Conservation (phyloP, 2,113 vertebrate genomes). For the Cheirogaleus medius region DNA sequence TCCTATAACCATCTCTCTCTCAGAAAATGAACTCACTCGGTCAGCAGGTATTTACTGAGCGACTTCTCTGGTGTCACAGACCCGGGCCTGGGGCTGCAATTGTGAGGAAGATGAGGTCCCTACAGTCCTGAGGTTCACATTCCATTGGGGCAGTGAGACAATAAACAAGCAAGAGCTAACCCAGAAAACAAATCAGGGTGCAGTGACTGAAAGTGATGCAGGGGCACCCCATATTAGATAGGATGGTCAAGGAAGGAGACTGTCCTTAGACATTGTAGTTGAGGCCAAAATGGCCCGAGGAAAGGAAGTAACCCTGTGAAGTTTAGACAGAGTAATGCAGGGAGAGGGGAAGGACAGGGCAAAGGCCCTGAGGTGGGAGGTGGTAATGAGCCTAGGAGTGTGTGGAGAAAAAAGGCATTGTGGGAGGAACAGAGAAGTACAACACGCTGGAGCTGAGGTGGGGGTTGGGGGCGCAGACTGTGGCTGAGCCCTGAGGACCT, state of each 20-base stretch:
- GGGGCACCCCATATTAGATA: background rate
- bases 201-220: fast-evolving
- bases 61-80: background rate
- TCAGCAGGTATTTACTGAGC: background rate
- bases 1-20: background rate
- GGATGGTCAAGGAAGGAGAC: background rate
- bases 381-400: background rate
- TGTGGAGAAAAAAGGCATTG: background rate
- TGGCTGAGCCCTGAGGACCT: background rate
- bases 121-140: background rate
- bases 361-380: background rate
- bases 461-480: background rate
- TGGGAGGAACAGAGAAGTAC: background rate
- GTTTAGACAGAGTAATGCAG: background rate
- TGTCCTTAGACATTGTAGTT: no score
- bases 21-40: background rate
- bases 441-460: background rate
- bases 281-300: background rate
- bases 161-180: background rate
- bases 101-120: background rate
- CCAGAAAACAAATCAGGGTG: background rate
- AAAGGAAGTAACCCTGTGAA: background rate
- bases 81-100: background rate
- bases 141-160: background rate
- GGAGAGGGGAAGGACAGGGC: background rate